Evolutionary conservation across 2,113 vertebrate species (phyloP), one percentile per base, ranked within the genome.

Genomic region (Dunckerocampus dactyliophorus): DNA sequence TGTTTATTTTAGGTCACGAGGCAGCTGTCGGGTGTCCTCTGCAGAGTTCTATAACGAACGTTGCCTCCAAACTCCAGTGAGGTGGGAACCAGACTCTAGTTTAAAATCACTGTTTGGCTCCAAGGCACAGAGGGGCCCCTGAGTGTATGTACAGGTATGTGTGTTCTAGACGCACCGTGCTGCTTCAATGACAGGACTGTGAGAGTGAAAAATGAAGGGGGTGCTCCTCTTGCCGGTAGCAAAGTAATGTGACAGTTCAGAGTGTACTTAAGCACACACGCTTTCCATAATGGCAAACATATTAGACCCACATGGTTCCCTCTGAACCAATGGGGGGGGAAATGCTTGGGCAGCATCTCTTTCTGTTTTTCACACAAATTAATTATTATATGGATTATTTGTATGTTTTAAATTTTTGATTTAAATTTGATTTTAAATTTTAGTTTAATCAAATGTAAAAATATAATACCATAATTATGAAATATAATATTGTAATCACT

Each of bases 171-270:
- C 31, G 50, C 3, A 3, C 60, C 31, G 58, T 64, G 46, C 67
- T 59, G 49, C 51, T 75, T 50, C 55, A 74, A 31, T 68, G 52
- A 37, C 65, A 59, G 51, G 34, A 14, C 39, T 51, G 47, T 65
- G 16, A 57, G 52, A 61, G 21, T 19, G 43, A 57, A 62, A 60
- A 42, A 6, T 13, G 47, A 47, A 12, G 0, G 8, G 11, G 53
- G 34, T 5, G 19, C 28, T 62, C 67, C 45, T 34, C 39, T 49
- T 51, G 52, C 57, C 43, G 47, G 63, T 21, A 63, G 39, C 39
- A 43, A 43, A 43, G 13, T 14, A 13, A 42, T 43, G 12, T 43
- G 39, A 43, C 39, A 43, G 39, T 43, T 42, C 34, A 6, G 46
- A 61, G 42, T 53, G 42, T 28, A 34, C 31, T 28, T 5, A 28